Evolutionary conservation across 2,888 invertebrate species (phyloP).

Genomic region (Beris chalybata): DNA sequence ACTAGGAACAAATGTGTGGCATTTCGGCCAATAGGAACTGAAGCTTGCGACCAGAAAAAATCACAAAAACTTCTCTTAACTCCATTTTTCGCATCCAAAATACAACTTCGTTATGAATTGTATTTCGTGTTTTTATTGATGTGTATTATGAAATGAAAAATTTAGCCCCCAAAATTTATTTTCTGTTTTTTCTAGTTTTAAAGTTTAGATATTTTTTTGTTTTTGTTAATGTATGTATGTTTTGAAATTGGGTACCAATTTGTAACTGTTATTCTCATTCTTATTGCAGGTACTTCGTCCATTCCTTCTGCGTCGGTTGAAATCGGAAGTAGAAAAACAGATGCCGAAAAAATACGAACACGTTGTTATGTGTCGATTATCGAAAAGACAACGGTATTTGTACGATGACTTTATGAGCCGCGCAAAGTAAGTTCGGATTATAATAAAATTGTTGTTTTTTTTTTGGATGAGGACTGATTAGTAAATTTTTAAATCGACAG

Average conservation of each 20-base stretch:
- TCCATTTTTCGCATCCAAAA: no score
- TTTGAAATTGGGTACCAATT: background rate
- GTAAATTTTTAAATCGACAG: constrained; percentile 56
- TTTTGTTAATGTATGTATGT: background rate
- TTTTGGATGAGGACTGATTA: background rate
- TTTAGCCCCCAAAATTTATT: background rate
- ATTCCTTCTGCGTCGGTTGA: constrained; percentile 88
- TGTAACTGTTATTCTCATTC: background rate
- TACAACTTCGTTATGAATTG: no score
- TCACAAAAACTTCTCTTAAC: no score
- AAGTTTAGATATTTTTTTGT: constrained; percentile 12
- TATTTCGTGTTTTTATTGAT: no score
- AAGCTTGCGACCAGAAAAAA: no score
- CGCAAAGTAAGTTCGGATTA: constrained; percentile 71
- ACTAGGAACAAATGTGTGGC: no score
- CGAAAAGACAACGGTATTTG: constrained; percentile 92
- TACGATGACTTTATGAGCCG: constrained; percentile 99
- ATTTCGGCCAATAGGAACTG: no score
- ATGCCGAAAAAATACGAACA: constrained; percentile 97
- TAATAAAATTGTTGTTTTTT: constrained; percentile 23
- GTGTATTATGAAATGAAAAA: no score
- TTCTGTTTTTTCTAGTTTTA: background rate
- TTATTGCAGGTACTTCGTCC: constrained; percentile 80
- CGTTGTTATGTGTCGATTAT: constrained; percentile 88
- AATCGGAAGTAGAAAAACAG: constrained; percentile 95